These are phyloP conservation scores for Apostichopus parvimensis DNA, from an alignment of 35 echinoderm and acorn worm genomes.

Conservation along the genomic window DNA sequence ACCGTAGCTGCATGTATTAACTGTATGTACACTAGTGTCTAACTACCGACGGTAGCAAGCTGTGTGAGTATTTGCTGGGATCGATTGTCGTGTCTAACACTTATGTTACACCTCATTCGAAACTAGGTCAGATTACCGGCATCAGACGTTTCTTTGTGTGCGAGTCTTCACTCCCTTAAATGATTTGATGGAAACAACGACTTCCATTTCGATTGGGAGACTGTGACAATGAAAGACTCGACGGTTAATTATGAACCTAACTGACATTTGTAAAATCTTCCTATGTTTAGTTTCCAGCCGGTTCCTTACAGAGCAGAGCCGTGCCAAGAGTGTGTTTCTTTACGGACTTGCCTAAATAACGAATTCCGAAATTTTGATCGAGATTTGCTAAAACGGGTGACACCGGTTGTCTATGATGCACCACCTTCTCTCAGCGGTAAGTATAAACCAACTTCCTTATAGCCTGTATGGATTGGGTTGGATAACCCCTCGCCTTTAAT, in stretches of 20 bases:
- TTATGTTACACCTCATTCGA: not conserved
- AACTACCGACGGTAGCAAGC: too few species aligned
- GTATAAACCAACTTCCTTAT: not conserved
- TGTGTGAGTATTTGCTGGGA: too few species aligned
- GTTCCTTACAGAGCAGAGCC: not conserved
- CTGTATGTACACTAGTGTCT: too few species aligned
- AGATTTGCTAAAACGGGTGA: not conserved
- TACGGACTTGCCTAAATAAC: not conserved
- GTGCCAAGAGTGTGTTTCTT: not conserved
- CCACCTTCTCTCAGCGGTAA: not conserved
- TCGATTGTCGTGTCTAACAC: too few species aligned
- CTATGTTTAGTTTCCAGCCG: not conserved
- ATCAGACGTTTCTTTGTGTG: not conserved
- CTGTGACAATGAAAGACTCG: not conserved
- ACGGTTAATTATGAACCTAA: not conserved
- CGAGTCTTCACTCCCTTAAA: not conserved
- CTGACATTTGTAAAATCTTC: not conserved
- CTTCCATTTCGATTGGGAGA: too few species aligned
- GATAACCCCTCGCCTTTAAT: too few species aligned
- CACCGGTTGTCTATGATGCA: not conserved
- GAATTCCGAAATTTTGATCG: not conserved
- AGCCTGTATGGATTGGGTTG: too few species aligned
- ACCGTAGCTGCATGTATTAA: too few species aligned
- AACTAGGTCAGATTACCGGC: not conserved
- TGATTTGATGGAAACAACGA: not conserved